Evolutionary conservation across 2,888 invertebrate species (phyloP), one percentile per base, ranked within the genome.

Genomic region (Drosophila colorata): DNA sequence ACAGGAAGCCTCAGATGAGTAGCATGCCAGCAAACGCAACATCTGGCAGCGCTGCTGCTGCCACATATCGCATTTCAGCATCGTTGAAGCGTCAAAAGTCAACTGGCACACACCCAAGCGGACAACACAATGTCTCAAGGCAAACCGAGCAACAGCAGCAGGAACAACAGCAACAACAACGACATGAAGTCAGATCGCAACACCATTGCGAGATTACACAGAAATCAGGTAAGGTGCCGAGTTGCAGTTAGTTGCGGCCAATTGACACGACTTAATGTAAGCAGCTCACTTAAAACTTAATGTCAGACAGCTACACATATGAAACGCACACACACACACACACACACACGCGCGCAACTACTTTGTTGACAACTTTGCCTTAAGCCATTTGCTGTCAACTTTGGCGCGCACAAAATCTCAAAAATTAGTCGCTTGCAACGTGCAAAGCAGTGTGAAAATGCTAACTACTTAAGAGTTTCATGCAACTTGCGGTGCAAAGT

Each of bases 21-120:
- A 69, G 66, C 46, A 69, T 65, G 51, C 18, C 87, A 38, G 58
- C 65, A 11, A 70, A 53, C 46, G 65, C 78, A 20, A 47, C 72
- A 53, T 47, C 67, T 47, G 60, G 16, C 14, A 33, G 41, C 5
- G 13, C 61, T 11, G 58, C 63, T 14, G 49, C 51, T 40, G 28
- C 64, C 13, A 63, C 73, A 31, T 90, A 89, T 78, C 88, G 89
- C 48, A 81, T 76, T 44, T 83, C 91, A 47, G 52, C 88, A 56
- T 80, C 90, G n/a, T 72, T 89, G 33, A 91, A 87, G 70, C 87
- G 90, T 52, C 90, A 90, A 69, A 90, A 88, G 57, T 88, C 90
- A 69, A 77, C 74, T 16, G 82, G 83, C 77, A 88, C 88, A 59
- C 91, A 92, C 55, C 80, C 90, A 31, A 91, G 90, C 76, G 90